Conservation (phyloP, 2,113 vertebrate species). For the Silurus meridionalis region DNA sequence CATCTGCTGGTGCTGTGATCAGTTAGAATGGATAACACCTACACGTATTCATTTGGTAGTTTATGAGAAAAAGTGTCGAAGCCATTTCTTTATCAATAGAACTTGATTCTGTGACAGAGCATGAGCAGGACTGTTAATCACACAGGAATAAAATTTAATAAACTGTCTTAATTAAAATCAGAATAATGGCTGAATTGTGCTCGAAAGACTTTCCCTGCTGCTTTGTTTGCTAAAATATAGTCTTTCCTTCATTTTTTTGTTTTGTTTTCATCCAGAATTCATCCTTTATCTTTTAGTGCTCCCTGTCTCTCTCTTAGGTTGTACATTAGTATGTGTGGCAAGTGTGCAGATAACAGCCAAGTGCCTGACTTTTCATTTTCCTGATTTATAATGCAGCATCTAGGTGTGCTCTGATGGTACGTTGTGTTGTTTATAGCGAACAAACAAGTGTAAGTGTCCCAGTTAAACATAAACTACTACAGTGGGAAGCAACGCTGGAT, state of each 20-base stretch:
- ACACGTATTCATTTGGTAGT: background rate
- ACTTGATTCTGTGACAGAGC: conserved; percentile 15
- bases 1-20: conserved; percentile 45
- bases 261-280: background rate
- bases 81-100: conserved; percentile 26
- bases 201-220: background rate
- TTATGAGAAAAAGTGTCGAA: background rate
- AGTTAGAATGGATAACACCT: background rate
- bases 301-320: background rate
- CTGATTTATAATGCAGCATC: conserved; percentile 56
- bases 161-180: conserved; percentile 28
- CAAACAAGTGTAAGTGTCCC: conserved; percentile 61
- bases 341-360: conserved; percentile 38
- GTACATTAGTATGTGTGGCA: conserved; percentile 20
- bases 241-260: background rate
- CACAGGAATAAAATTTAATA: conserved; percentile 21
- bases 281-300: conserved; percentile 23
- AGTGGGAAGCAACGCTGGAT: conserved; percentile 10
- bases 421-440: conserved; percentile 62
- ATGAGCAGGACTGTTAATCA: conserved; percentile 18
- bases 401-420: conserved; percentile 47
- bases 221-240: conserved; percentile 10
- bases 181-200: background rate
- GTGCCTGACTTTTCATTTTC: conserved; percentile 49
- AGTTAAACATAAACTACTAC: conserved; percentile 52